Conservation (phyloP, 2,888 invertebrate species). For the Parnassius glacialis region DNA sequence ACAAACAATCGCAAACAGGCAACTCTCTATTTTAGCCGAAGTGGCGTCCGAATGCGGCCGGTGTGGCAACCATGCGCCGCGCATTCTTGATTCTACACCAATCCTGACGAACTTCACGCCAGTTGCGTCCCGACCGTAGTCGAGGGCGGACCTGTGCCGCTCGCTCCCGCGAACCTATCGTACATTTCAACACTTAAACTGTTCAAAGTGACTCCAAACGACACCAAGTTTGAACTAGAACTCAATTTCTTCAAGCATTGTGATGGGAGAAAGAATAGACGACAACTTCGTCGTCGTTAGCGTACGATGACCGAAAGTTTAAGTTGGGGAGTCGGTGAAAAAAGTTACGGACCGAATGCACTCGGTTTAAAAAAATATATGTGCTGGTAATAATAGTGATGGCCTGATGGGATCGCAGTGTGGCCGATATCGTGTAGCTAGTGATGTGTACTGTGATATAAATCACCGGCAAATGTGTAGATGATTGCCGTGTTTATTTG, state of each 20-base stretch:
- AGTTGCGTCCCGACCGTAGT: conserved; percentile 67
- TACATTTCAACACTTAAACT: conserved; percentile 66
- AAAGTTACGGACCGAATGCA: conserved; percentile 75
- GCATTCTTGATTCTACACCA: conserved; percentile 70
- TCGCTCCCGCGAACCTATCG: conserved; percentile 62
- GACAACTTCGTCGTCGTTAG: conserved; percentile 42
- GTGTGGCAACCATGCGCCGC: conserved; percentile 78
- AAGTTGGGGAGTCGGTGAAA: conserved; percentile 56
- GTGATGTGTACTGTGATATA: conserved; percentile 79
- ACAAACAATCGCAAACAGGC: conserved; percentile 41
- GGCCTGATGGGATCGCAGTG: conserved; percentile 78
- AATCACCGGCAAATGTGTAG: conserved; percentile 73
- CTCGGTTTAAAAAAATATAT: conserved; percentile 68
- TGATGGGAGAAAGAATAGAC: conserved; percentile 60
- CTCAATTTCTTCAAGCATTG: conserved; percentile 41
- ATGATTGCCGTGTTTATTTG: conserved; percentile 73
- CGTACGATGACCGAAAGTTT: conserved; percentile 76
- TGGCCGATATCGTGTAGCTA: conserved; percentile 71
- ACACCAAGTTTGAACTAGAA: conserved; percentile 42
- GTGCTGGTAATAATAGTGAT: conserved; percentile 70
- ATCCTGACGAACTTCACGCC: conserved; percentile 72
- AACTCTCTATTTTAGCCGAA: conserved; percentile 60
- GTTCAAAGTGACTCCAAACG: conserved; percentile 62
- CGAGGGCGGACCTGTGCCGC: conserved; percentile 58
- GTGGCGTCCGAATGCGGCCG: conserved; percentile 64